Conservation (phyloP, 2,797 vertebrate genomes). For the Pampus argenteus region DNA sequence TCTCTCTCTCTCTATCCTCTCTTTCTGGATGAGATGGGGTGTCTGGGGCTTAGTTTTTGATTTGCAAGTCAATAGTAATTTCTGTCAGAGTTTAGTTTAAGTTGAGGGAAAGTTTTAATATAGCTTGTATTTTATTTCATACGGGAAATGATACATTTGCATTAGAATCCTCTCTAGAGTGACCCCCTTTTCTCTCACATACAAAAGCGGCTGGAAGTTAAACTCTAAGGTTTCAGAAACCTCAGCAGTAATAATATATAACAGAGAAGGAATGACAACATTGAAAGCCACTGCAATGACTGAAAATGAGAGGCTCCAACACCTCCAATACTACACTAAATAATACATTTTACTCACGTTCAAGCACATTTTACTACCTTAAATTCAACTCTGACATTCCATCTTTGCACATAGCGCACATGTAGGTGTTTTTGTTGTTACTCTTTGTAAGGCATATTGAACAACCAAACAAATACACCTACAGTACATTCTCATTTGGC, state of each 20-base stretch:
- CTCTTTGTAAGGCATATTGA: too few species aligned
- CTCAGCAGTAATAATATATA: constrained; percentile 43
- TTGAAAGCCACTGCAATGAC: constrained; percentile 19
- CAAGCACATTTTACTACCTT: constrained; percentile 24
- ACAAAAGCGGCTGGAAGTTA: constrained; percentile 38
- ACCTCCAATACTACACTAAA: constrained; percentile 11
- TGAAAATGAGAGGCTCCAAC: constrained; percentile 15
- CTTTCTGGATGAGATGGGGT: constrained; percentile 61
- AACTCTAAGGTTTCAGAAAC: constrained; percentile 31
- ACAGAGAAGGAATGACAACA: constrained; percentile 24
- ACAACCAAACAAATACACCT: too few species aligned
- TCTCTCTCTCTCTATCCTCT: constrained; percentile 19
- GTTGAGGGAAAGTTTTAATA: constrained; percentile 76
- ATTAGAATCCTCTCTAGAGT: constrained; percentile 60
- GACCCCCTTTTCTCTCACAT: constrained; percentile 21
- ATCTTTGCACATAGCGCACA: background rate
- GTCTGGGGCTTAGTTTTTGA: constrained; percentile 73
- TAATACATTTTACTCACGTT: constrained; percentile 3
- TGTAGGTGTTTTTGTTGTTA: too few species aligned
- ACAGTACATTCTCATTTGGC: too few species aligned
- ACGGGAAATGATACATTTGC: constrained; percentile 66
- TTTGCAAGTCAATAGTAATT: constrained; percentile 80
- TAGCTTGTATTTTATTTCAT: constrained; percentile 67
- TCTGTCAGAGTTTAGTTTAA: constrained; percentile 67
- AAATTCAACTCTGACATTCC: background rate